phyloP scores from a whole-genome alignment of 2,113 vertebrate species.

The Noturus placidus region DNA sequence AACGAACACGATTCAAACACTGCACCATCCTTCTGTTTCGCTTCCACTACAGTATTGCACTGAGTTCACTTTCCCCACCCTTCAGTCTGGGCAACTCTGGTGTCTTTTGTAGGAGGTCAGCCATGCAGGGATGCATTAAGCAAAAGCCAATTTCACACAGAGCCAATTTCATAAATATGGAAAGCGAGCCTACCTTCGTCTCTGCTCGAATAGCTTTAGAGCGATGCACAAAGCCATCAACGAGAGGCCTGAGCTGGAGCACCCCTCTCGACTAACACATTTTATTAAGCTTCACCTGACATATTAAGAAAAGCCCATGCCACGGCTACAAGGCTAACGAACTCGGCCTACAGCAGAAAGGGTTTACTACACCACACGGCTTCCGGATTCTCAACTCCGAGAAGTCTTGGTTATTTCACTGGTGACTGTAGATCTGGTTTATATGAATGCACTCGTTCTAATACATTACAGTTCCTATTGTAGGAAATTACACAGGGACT shows the following conservation, averaged over 20 bases:
- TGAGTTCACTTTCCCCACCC: slow-evolving; percentile 9
- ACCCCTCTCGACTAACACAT: slow-evolving; percentile 62
- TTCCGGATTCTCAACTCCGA: background rate
- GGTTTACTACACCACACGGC: background rate
- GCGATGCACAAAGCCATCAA: slow-evolving; percentile 75
- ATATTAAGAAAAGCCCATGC: slow-evolving; percentile 37
- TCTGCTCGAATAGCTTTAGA: slow-evolving; percentile 72
- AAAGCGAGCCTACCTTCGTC: slow-evolving; percentile 72
- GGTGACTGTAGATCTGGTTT: background rate
- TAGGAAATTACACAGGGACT: background rate
- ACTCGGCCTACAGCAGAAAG: slow-evolving; percentile 8
- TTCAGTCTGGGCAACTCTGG: slow-evolving; percentile 59
- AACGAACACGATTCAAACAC: background rate
- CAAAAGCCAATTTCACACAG: slow-evolving; percentile 81
- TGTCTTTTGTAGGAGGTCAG: slow-evolving; percentile 68
- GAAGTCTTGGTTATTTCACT: background rate
- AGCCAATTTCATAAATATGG: slow-evolving; percentile 82
- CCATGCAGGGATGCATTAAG: slow-evolving; percentile 79
- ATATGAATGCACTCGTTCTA: background rate
- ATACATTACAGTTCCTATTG: background rate
- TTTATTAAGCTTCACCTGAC: slow-evolving; percentile 56
- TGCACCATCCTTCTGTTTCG: slow-evolving; percentile 14
- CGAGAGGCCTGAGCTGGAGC: slow-evolving; percentile 64
- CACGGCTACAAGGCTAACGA: slow-evolving; percentile 34
- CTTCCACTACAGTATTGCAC: background rate